Conservation (phyloP, 2,888 invertebrate species). For the Branchipolynoe longqiensis region DNA sequence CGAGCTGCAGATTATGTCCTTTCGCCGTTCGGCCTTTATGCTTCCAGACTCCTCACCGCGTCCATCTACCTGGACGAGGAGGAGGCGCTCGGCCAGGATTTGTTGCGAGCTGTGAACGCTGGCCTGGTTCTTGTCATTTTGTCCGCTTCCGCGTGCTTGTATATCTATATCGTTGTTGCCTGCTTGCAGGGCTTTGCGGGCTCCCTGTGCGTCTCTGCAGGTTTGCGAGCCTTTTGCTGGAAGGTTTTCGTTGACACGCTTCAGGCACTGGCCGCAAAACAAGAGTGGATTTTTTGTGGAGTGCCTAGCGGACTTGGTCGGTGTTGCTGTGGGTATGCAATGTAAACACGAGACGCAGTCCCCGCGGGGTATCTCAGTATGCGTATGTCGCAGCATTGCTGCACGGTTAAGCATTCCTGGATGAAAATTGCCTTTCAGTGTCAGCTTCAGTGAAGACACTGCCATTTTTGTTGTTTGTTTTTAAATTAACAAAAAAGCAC, state of each 20-base stretch:
- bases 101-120: constrained; percentile 1
- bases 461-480: background rate
- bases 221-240: background rate
- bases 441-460: constrained; percentile 2
- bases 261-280: background rate
- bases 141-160: too few relatives aligned
- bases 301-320: background rate
- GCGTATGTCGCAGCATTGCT: background rate
- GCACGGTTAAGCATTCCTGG: constrained; percentile 24
- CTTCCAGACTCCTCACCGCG: too few relatives aligned
- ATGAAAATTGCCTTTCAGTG: background rate
- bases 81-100: background rate
- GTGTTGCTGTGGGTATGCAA: background rate
- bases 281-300: background rate
- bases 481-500: too few relatives aligned
- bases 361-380: background rate
- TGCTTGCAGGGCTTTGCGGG: background rate
- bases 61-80: background rate
- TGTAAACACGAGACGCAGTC: constrained; percentile 1
- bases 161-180: background rate
- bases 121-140: background rate
- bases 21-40: too few relatives aligned
- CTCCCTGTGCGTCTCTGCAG: background rate
- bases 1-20: background rate
- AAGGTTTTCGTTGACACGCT: background rate